These are phyloP conservation scores for Drosophila mimetica DNA, from an alignment of 2,888 invertebrate genomes.

Conservation along the genomic window DNA sequence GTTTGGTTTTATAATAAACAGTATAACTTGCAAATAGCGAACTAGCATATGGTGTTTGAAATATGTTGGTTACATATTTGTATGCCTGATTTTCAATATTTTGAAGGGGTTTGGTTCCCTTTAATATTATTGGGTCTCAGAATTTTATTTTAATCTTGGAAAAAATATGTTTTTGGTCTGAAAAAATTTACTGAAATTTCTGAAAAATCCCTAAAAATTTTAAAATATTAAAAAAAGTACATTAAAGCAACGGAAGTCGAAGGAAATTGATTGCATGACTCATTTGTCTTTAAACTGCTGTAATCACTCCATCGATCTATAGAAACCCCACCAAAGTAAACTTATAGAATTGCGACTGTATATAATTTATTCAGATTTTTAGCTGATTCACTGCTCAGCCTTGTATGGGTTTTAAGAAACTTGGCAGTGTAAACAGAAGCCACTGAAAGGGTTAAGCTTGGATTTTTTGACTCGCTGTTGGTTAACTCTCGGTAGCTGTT, in stretches of 20 bases:
- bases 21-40: constrained; percentile 16
- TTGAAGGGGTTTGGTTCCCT: too few relatives aligned
- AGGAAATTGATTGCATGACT: neutral
- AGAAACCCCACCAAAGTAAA: neutral
- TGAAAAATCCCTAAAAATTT: too few relatives aligned
- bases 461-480: constrained; percentile 53
- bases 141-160: too few relatives aligned
- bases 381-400: constrained; percentile 34
- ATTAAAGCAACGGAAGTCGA: neutral
- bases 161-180: too few relatives aligned
- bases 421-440: constrained; percentile 22
- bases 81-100: neutral
- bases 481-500: constrained; percentile 42
- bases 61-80: neutral
- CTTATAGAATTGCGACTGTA: constrained; percentile 6
- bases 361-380: constrained; percentile 32
- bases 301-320: neutral
- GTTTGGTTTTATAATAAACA: constrained; percentile 32
- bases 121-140: too few relatives aligned
- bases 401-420: constrained; percentile 18
- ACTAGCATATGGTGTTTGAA: neutral
- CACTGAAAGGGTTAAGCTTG: constrained; percentile 42
- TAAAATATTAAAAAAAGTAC: too few relatives aligned
- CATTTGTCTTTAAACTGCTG: neutral
- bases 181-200: too few relatives aligned